These are phyloP conservation scores for Pandemis cinnamomeana DNA, from an alignment of 2,888 invertebrate genomes.

Conservation along the genomic window DNA sequence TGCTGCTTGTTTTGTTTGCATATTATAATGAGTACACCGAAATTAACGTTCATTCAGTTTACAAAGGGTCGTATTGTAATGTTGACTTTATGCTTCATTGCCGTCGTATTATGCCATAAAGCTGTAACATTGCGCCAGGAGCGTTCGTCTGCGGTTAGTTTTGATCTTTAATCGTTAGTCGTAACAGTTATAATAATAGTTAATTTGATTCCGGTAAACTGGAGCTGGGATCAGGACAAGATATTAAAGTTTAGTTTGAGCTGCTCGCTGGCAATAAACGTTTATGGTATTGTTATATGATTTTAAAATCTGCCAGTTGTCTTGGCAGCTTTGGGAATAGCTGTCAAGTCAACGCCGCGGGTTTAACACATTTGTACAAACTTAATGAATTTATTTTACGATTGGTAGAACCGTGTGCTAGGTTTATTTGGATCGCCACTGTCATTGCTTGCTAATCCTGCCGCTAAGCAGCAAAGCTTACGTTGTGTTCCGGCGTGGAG, in stretches of 20 bases:
- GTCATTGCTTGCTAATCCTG: no score
- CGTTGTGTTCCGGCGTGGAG: no score
- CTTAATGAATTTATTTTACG: not conserved
- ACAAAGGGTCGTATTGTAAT: slow-evolving; percentile 56
- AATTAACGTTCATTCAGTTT: slow-evolving; percentile 20
- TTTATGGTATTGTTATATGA: slow-evolving; percentile 65
- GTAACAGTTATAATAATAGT: slow-evolving; percentile 77
- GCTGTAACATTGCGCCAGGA: slow-evolving; percentile 51
- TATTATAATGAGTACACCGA: slow-evolving; percentile 10
- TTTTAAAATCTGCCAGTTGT: slow-evolving; percentile 54
- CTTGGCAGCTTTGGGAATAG: slow-evolving; percentile 16
- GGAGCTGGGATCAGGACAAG: slow-evolving; percentile 68
- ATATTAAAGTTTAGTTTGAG: slow-evolving; percentile 64
- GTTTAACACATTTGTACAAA: slow-evolving; percentile 6
- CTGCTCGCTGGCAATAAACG: slow-evolving; percentile 61
- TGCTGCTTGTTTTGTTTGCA: slow-evolving; percentile 9
- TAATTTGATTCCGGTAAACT: slow-evolving; percentile 74
- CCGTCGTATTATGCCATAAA: slow-evolving; percentile 67
- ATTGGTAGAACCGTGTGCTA: no score
- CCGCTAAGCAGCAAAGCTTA: no score
- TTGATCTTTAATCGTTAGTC: slow-evolving; percentile 63
- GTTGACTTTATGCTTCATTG: slow-evolving; percentile 61
- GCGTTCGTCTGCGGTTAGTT: slow-evolving; percentile 68
- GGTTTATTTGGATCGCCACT: no score
- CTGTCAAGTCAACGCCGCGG: slow-evolving; percentile 21